Base-by-base conservation (phyloP, 2,888 invertebrate species). In the Sialis lutaria region DNA sequence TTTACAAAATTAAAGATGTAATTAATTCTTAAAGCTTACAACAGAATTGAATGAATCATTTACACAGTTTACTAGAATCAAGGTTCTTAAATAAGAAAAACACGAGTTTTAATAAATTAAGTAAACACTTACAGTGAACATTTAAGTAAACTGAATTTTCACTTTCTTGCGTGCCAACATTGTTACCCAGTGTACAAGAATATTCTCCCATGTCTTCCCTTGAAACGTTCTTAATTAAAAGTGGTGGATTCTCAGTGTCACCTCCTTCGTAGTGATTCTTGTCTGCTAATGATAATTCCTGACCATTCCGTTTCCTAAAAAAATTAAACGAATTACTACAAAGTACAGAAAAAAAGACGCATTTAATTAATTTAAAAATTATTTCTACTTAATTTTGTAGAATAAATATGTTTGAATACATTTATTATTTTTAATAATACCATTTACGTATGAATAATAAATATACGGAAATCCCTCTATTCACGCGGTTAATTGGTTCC, bases 201-300 rank as follows among this genome's bases (percentile, higher is more conserved):
- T 93, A 95, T 57, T 80, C 78, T 45, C 91, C 93, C 65, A 82
- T 79, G 64, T 93, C 92, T 1, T 70, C 70, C 7, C 86, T 75
- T 2, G 75, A 74, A 0, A 88, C 77, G 55, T 85, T 79, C 56
- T 75, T 74, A 54, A 93, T 84, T 49, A 81, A 74, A 42, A 93
- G 70, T 0, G 82, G 77, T 6, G 85, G 82, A 58, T 84, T 79
- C 51, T 81, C 79, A 0, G 77, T 72, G 42, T 74, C 80, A 4
- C 87, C 89, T 2, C 86, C 88, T 51, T 79, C 77, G 65, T 79
- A 88, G 61, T 79, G 82, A 40, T 72, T 73, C 46, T 66, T 61
- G 48, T 70, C 64, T 48, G 57, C 68, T 57, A 75, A 57, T 51
- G 74, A 72, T 6, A 84, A 66, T 46, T 71, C 68, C 49, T 73